Evolutionary conservation across 1,140 invertebrate genomes (phyloP), one percentile per base, ranked within the genome.

Genomic region (Papilio polytes): DNA sequence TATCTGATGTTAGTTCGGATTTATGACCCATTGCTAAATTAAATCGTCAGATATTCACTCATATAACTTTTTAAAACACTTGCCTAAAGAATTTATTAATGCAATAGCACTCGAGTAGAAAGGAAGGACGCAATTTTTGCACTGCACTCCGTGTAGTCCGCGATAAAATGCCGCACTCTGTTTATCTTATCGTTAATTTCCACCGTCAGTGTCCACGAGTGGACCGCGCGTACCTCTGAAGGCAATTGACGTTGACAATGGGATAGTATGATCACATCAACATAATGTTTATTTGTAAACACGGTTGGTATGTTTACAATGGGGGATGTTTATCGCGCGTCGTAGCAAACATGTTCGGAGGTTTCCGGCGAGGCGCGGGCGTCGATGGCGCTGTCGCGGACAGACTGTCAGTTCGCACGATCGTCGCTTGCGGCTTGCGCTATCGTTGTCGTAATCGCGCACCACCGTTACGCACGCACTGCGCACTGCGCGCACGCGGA

Each of bases 141-240:
- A 87, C 81, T 90, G 88, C 88, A 90, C 86, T 84, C 70, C 83
- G 81, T 76, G 76, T 78, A 79, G 78, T 80, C 79, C 78, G 82
- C 85, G 89, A 91, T 91, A 89, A 86, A 82, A 80, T 87, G 80
- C 83, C 73, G 66, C 59, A 80, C 51, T 56, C 48, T 70, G 76
- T 83, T 87, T 90, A 92, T 91, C 90, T 93, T 93, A 91, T 93
- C 90, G 81, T 87, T 83, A 85, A 87, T 89, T 86, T 90, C 82
- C 88, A 88, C 86, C 87, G 87, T 84, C 78, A 82, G 80, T 72
- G 81, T 73, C 82, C 74, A 78, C 82, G 83, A 80, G 86, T 90
- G 84, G 81, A 88, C 81, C 84, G 87, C 86, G 74, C 87, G 46
- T 89, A 87, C 84, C 86, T 90, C 88, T 36, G 63, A 15, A 15